Evolutionary conservation across 2,113 vertebrate species (phyloP).

Genomic region (Tachysurus fulvidraco): DNA sequence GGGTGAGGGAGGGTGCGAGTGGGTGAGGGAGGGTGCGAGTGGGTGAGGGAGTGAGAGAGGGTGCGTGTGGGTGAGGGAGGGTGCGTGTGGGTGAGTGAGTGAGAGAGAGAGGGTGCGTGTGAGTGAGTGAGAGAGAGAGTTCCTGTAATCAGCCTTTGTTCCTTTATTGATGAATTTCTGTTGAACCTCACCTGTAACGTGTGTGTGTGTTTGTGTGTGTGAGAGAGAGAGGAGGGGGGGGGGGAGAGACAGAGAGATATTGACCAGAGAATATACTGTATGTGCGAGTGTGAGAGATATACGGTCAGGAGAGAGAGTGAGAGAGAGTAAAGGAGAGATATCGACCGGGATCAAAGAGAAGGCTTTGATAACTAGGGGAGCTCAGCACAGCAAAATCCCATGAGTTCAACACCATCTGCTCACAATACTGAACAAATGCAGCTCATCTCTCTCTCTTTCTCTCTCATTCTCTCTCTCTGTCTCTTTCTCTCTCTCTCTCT

Average conservation of each 20-base stretch:
- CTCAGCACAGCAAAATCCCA: slow-evolving; percentile 52
- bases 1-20: no score
- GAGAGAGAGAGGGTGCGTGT: background rate
- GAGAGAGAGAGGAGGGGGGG: background rate
- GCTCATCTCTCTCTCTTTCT: background rate
- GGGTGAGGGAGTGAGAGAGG: background rate
- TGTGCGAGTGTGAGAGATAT: background rate
- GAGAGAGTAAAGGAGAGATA: slow-evolving; percentile 18
- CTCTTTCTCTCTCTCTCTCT: background rate
- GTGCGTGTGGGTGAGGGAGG: slow-evolving; percentile 21
- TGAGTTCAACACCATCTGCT: slow-evolving; percentile 56
- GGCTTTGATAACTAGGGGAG: slow-evolving; percentile 55
- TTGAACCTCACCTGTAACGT: background rate
- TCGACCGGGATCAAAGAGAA: slow-evolving; percentile 52
- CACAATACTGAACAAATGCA: slow-evolving; percentile 44
- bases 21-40: no score
- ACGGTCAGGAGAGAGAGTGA: background rate
- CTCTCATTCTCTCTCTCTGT: background rate
- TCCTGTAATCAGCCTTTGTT: background rate
- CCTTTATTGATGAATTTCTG: background rate
- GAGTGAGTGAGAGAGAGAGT: no score
- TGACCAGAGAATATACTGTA: slow-evolving; percentile 13
- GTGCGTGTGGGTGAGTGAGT: no score
- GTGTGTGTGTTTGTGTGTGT: background rate
- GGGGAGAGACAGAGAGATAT: background rate